A percentile compares a stretch with the other conserved stretches of the same genome.
Conservation (phyloP, 2,797 vertebrate genomes). For the Acestrorhynchus altus region DNA sequence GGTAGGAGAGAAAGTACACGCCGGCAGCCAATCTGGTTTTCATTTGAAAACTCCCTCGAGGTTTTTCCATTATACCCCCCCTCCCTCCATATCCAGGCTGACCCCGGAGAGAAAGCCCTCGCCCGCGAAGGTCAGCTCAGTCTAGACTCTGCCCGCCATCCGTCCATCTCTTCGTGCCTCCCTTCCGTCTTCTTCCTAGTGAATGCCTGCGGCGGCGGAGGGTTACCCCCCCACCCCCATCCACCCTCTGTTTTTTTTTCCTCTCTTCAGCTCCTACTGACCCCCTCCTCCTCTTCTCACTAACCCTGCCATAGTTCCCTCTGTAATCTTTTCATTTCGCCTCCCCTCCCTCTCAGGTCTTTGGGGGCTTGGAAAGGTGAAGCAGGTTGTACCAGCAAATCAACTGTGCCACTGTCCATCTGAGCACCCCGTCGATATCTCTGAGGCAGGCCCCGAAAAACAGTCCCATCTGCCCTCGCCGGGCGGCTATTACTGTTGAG, state of each 20-base stretch:
- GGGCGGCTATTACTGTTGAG: constrained; percentile 49
- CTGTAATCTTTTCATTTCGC: constrained; percentile 83
- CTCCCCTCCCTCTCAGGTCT: constrained; percentile 77
- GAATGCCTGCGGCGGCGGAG: constrained; percentile 68
- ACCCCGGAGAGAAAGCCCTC: constrained; percentile 81
- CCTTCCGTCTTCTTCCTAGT: constrained; percentile 69
- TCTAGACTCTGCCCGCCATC: constrained; percentile 81
- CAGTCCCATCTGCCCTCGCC: constrained; percentile 56
- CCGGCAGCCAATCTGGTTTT: constrained; percentile 82
- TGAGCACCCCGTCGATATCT: constrained; percentile 60
- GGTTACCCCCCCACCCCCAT: constrained; percentile 54
- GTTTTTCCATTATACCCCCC: constrained; percentile 88
- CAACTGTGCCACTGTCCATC: constrained; percentile 73
- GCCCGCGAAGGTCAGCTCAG: constrained; percentile 86
- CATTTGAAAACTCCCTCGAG: constrained; percentile 86
- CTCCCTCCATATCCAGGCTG: constrained; percentile 78
- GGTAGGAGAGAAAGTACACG: constrained; percentile 65
- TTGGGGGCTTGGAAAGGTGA: constrained; percentile 72
- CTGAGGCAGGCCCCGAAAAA: constrained; percentile 45
- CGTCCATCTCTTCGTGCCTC: constrained; percentile 57
- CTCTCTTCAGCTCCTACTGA: constrained; percentile 55
- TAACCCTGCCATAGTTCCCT: constrained; percentile 71
- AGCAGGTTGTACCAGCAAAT: constrained; percentile 73
- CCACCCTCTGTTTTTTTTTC: constrained; percentile 47
- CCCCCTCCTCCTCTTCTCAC: constrained; percentile 60